Evolutionary conservation across 2,888 invertebrate genomes (phyloP), one percentile per base, ranked within the genome.

Genomic region (Callimorpha dominula): DNA sequence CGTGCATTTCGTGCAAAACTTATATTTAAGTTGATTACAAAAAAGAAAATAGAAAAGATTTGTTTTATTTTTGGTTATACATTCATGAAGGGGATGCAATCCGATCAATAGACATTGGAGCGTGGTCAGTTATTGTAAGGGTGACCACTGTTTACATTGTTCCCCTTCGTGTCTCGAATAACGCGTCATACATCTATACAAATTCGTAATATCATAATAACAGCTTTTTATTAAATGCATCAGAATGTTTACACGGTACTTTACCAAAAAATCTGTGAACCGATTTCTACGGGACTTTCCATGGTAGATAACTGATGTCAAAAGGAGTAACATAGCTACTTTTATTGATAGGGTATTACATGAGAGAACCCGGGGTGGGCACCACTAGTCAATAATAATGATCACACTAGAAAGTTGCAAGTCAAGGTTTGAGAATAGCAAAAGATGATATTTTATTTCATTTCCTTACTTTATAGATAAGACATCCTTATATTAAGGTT

Each of bases 71-170:
- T 60, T 62, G 31, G n/a, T 67, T 43, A 42, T 43, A 54, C 57
- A 57, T 60, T 68, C 46, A 68, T 9, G 31, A 46, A 54, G 67
- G 71, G 71, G 17, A 46, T 67, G 67, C 63, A 72, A 63, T 63
- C 50, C 63, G 52, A 72, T 72, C 71, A 52, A 67, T 42, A 60
- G 42, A 57, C 64, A 64, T 31, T 31, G 31, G 57, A 40, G n/a
- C 63, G 67, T 63, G 67, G 63, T 67, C 67, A 67, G 20, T 63
- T 67, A 20, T 67, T 63, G n/a, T 46, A 42, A 63, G 71, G 71
- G 71, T 62, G 67, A 60, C 43, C 54, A 42, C 31, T 72, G 63
- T 72, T 72, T 67, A 43, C 62, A 42, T 71, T 49, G 57, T 49
- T 20, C 57, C 68, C 68, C 68, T 68, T n/a, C 68, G 31, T 68